These are phyloP conservation scores for Seira sanloemensis DNA, from an alignment of 2,888 invertebrate genomes.

Conservation along the genomic window DNA sequence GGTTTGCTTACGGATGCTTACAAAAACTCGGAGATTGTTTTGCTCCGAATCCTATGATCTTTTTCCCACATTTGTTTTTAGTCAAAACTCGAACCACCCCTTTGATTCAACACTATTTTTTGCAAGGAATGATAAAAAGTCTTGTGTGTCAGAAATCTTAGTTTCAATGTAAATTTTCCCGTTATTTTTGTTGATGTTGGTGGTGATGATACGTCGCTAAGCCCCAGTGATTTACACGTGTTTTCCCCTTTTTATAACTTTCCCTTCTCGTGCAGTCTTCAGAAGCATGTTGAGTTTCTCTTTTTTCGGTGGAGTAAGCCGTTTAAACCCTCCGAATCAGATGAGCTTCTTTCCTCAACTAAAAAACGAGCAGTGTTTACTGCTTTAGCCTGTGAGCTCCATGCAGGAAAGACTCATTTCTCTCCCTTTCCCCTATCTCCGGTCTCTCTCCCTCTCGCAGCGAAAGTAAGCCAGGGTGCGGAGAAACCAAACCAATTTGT, in stretches of 20 bases:
- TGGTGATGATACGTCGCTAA: slow-evolving; percentile 28
- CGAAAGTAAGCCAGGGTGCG: slow-evolving; percentile 43
- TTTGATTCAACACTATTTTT: no score
- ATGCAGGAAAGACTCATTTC: neutral
- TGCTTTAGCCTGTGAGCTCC: neutral
- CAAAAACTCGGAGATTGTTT: no score
- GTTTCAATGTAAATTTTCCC: neutral
- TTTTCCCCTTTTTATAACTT: slow-evolving; percentile 23
- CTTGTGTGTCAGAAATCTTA: no score
- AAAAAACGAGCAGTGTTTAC: neutral
- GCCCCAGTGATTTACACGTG: slow-evolving; percentile 60
- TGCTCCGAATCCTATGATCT: no score
- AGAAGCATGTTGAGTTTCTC: neutral
- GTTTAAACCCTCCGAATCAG: slow-evolving; percentile 52
- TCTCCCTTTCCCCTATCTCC: neutral
- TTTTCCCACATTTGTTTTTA: no score
- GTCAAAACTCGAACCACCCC: no score
- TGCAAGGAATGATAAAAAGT: no score
- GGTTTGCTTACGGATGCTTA: no score
- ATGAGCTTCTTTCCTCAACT: neutral
- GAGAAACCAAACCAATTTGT: slow-evolving; percentile 45
- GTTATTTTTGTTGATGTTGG: slow-evolving; percentile 3
- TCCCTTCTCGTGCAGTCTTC: neutral
- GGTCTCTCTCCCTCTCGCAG: slow-evolving; percentile 49
- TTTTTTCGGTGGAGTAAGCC: slow-evolving; percentile 29